A percentile compares a stretch with the other conserved stretches of the same genome.
Conservation (phyloP, 2,797 vertebrate genomes). For the Myotis vivesi region DNA sequence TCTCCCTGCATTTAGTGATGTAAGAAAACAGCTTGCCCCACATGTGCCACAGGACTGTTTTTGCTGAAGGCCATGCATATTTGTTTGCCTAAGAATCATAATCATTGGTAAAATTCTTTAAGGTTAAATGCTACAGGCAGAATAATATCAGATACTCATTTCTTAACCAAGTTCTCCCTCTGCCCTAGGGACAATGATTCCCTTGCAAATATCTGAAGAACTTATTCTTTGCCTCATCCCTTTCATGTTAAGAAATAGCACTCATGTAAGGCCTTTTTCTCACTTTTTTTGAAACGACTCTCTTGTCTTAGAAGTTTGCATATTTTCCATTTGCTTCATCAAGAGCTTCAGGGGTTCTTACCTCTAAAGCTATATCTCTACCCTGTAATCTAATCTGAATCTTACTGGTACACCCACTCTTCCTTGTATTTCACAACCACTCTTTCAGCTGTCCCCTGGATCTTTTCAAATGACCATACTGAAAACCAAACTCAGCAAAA, state of each 20-base stretch:
- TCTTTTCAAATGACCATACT: background rate
- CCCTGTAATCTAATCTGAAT: background rate
- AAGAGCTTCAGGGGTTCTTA: background rate
- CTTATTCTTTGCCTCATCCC: background rate
- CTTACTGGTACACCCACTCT: no score
- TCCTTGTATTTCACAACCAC: background rate
- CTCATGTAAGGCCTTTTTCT: background rate
- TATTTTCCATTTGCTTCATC: background rate
- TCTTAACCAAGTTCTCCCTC: background rate
- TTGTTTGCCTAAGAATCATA: background rate
- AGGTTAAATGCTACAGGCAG: background rate
- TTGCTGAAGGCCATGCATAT: background rate
- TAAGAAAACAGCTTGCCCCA: background rate
- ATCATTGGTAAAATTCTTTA: background rate
- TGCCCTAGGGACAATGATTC: background rate
- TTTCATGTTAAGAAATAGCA: background rate
- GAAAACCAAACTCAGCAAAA: background rate
- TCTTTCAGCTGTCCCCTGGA: background rate
- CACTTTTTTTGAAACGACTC: background rate
- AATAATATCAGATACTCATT: background rate
- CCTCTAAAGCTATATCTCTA: background rate
- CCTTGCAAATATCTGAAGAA: constrained; percentile 21
- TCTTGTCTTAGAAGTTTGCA: background rate
- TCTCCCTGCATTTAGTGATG: background rate
- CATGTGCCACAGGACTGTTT: background rate